Evolutionary conservation across 2,797 vertebrate genomes (phyloP).

Genomic region (Lagocephalus sceleratus): DNA sequence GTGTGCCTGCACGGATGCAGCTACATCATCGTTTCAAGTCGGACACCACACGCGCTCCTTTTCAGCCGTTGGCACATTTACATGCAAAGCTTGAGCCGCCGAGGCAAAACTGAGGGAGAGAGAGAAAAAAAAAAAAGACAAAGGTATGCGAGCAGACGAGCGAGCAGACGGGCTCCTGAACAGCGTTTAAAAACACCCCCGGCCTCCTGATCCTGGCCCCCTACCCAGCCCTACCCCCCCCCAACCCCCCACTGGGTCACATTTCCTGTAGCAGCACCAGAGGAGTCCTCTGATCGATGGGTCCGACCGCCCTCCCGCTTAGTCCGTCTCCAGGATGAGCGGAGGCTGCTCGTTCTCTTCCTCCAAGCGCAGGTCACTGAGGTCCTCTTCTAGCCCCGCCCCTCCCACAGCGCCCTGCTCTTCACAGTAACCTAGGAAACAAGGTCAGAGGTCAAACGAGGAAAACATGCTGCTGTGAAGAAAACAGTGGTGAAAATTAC

Average conservation of each 20-base stretch:
- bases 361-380: constrained; percentile 84
- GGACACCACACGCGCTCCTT: constrained; percentile 44
- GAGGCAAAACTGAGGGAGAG: constrained; percentile 75
- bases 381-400: constrained; percentile 87
- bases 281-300: constrained; percentile 76
- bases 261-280: constrained; percentile 86
- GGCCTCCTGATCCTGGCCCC: constrained; percentile 34
- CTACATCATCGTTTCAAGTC: constrained; percentile 56
- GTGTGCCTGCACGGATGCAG: constrained; percentile 44
- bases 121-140: constrained; percentile 23
- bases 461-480: no score
- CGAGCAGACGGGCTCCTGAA: constrained; percentile 63
- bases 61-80: constrained; percentile 85
- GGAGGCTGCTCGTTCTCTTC: constrained; percentile 97
- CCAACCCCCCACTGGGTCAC: constrained; percentile 74
- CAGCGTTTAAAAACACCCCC: constrained; percentile 37
- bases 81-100: constrained; percentile 89
- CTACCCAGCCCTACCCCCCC: neutral
- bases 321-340: constrained; percentile 95
- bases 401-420: constrained; percentile 94
- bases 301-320: constrained; percentile 56
- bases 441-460: constrained; percentile 1
- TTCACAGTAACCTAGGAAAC: constrained; percentile 84
- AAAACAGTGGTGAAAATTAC: neutral
- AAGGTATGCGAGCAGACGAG: constrained; percentile 50